Base-by-base conservation (phyloP, 2,888 invertebrate genomes). In the Scotopteryx bipunctaria region DNA sequence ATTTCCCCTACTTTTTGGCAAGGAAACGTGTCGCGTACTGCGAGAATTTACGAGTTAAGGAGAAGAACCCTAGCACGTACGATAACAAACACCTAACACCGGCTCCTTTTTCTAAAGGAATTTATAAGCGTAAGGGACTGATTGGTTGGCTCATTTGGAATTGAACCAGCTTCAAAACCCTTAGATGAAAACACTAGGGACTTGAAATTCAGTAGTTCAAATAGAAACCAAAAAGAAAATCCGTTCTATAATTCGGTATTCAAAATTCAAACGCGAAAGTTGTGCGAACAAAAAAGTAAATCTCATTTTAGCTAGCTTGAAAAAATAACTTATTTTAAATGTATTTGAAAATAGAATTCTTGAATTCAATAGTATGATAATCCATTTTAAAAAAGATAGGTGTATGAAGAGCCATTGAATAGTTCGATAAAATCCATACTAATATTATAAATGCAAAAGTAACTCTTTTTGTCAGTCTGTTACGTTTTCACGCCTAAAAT, bases 51-150 rank as follows among this genome's bases (percentile, higher is more conserved):
- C 54, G 59, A 41, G 48, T 19, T 35, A 51, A 61, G 51, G 42
- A 45, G 31, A 27, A 41, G 31, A 42, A 55, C 57, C 62, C 60
- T 57, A 42, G 57, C 64, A 64, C 64, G 64, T 64, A 51, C 56
- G 55, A 43, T 53, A 49, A 59, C 57, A 57, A 54, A 57, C 50
- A 42, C 37, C 25, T 15, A 17, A 16, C 25, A 17, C 23, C 13
- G 15, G 23, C 9, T n/a, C 13, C 37, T 37, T 42, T 48, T 42
- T 29, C 6, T 16, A 32, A 25, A 23, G n/a, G 25, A 14, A 44
- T 48, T 41, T 48, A 44, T 32, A 41, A 31, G 36, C 43, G 8
- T 8, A 19, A 4, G 3, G 5, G 16, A 5, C 19, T 23, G 35
- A 36, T 37, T 49, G 36, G 31, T 37, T 2, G 19, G 11, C 32